Base-by-base conservation (phyloP, 2,113 vertebrate genomes). In the Hydrochoerus hydrochaeris region DNA sequence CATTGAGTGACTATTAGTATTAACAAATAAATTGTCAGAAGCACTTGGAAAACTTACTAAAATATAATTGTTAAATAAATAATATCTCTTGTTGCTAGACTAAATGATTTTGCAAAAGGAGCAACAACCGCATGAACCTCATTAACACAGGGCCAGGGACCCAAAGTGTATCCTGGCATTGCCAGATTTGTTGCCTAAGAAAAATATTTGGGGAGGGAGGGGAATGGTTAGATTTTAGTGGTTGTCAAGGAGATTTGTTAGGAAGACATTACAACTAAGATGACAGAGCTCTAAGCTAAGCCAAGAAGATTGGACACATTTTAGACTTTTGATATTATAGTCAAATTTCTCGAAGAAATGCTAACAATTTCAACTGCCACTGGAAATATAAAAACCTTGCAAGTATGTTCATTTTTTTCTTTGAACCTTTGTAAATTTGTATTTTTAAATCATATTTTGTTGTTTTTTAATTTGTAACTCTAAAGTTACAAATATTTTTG, bases 21-120 rank as follows among this genome's bases (percentile, higher is more conserved):
- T 75, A 95, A 84, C 44, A 83, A 8, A 52, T 54, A 91, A 82
- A 96, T 62, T 46, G 49, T 52, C 26, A 69, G 49, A 60, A 91
- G 69, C 32, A 24, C 54, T 85, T 81, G 46, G 62, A 88, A 88
- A 88, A 85, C 12, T 71, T 80, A 26, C 35, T 65, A 82, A 96
- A 95, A 92, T 67, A 95, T 2, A 65, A 32, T 62, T 60, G 35
- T 60, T 78, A 26, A 80, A 14, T 88, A 80, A 71, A 63, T 24
- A 85, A 24, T n/a, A 88, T 11, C 26, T 65, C 7, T 24, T 85
- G 46, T 62, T 75, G 9, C 7, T 44, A 38, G 22, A 54, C 10
- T 44, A 58, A 88, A 75, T 54, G 9, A 3, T 30, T 32, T 78
- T 69, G 10, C 16, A 26, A 22, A 86, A 75, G 38, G 32, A 86